A percentile compares a stretch with the other conserved stretches of the same genome.
These are phyloP conservation scores for Clarias laeviceps DNA, from an alignment of 2,797 vertebrate genomes.

Conservation along the genomic window DNA sequence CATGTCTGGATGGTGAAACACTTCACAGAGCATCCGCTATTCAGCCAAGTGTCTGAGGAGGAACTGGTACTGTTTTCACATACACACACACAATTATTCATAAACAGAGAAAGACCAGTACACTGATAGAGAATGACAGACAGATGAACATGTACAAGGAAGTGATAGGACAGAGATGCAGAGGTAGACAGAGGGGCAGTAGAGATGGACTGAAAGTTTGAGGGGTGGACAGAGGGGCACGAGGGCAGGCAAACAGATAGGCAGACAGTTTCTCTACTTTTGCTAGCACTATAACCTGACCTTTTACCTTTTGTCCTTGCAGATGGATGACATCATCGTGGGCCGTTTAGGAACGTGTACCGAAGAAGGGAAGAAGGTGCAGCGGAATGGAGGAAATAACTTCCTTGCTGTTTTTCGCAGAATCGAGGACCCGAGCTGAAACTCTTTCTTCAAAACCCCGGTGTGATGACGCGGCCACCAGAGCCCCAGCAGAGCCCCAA, in stretches of 20 bases:
- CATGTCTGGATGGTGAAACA: slow-evolving; percentile 90
- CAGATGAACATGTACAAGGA: too few species aligned
- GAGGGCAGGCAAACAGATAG: background rate
- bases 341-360: slow-evolving; percentile 82
- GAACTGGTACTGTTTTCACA: slow-evolving; percentile 77
- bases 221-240: background rate
- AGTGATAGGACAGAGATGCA: too few species aligned
- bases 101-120: too few species aligned
- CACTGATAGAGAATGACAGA: too few species aligned
- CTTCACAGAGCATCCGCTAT: slow-evolving; percentile 87
- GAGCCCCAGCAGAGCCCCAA: too few species aligned
- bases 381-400: slow-evolving; percentile 85
- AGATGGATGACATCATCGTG: slow-evolving; percentile 82
- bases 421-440: slow-evolving; percentile 68
- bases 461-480: background rate
- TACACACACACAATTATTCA: background rate
- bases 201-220: background rate
- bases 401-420: slow-evolving; percentile 86
- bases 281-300: background rate
- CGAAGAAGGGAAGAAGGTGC: slow-evolving; percentile 92
- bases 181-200: background rate
- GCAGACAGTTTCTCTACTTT: background rate
- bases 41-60: slow-evolving; percentile 76
- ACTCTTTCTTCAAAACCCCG: background rate
- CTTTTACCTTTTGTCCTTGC: slow-evolving; percentile 21